Evolutionary conservation across 1,140 invertebrate genomes (phyloP).

Genomic region (Dendrolimus kikuchii): DNA sequence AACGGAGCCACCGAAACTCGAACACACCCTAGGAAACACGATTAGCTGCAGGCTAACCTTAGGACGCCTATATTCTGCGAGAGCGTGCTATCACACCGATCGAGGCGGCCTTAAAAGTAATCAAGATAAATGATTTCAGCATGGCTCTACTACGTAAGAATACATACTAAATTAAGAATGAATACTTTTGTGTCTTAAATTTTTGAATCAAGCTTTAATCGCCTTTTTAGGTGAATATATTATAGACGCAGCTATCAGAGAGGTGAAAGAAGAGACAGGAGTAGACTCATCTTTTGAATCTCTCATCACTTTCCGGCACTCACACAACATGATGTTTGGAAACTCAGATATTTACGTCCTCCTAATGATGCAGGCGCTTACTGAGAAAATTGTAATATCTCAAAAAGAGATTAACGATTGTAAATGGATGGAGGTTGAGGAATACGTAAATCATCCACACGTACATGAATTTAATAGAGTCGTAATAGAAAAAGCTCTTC

Average conservation of each 20-base stretch:
- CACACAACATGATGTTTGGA: slow-evolving; percentile 78
- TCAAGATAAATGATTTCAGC: too few species aligned
- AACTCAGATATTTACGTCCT: slow-evolving; percentile 92
- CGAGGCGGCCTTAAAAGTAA: too few species aligned
- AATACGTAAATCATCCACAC: slow-evolving; percentile 81
- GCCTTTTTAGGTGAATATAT: slow-evolving; percentile 82
- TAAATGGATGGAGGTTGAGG: slow-evolving; percentile 87
- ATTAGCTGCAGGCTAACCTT: neutral
- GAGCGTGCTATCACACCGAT: too few species aligned
- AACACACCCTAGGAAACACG: too few species aligned
- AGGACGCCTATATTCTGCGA: too few species aligned
- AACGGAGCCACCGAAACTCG: too few species aligned
- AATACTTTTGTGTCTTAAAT: neutral
- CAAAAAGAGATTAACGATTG: slow-evolving; percentile 83
- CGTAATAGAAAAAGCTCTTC: slow-evolving; percentile 77
- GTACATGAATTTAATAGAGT: slow-evolving; percentile 83
- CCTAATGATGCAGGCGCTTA: slow-evolving; percentile 79
- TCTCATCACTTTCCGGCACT: slow-evolving; percentile 84
- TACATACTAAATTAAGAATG: neutral
- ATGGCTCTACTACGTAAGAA: too few species aligned
- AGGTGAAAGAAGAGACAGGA: slow-evolving; percentile 93
- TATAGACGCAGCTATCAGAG: slow-evolving; percentile 82
- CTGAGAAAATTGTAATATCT: slow-evolving; percentile 78
- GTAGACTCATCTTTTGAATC: slow-evolving; percentile 83
- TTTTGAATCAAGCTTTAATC: neutral